These are phyloP conservation scores for Drosophila obscura DNA, from an alignment of 1,140 invertebrate species.

Conservation along the genomic window DNA sequence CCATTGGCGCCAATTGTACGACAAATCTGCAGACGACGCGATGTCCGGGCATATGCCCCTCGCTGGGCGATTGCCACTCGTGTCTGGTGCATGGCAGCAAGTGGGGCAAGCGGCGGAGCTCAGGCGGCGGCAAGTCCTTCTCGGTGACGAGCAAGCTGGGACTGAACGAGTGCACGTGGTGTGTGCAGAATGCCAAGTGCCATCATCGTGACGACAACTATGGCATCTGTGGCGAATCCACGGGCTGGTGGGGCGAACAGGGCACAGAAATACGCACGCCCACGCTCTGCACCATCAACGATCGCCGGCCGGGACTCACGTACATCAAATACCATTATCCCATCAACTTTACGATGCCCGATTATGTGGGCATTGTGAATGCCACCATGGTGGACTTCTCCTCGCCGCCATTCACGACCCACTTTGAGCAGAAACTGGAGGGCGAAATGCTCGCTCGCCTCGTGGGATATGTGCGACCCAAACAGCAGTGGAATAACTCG, in stretches of 20 bases:
- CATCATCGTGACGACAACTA: conserved; percentile 94
- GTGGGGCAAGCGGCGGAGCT: conserved; percentile 37
- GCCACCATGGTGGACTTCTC: conserved; percentile 92
- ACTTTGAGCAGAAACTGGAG: conserved; percentile 87
- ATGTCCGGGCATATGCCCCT: conserved; percentile 94
- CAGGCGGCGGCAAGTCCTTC: conserved; percentile 82
- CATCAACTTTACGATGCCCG: conserved; percentile 93
- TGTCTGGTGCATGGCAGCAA: conserved; percentile 90
- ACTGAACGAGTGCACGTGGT: conserved; percentile 94
- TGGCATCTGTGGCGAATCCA: conserved; percentile 91
- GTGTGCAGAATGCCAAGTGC: conserved; percentile 95
- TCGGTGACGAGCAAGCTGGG: conserved; percentile 91
- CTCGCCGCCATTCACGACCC: conserved; percentile 86
- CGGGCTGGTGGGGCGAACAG: conserved; percentile 94
- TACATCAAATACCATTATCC: conserved; percentile 94
- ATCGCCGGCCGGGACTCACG: conserved; percentile 93
- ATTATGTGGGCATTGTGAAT: conserved; percentile 92
- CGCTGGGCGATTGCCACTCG: conserved; percentile 93
- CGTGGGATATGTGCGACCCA: conserved; percentile 91
- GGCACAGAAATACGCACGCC: conserved; percentile 92
- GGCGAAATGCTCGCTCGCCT: conserved; percentile 90
- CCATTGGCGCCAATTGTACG: conserved; percentile 92
- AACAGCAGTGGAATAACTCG: conserved; percentile 87
- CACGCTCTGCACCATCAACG: conserved; percentile 90
- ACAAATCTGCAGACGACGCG: conserved; percentile 94